Evolutionary conservation across 2,888 invertebrate genomes (phyloP).

Genomic region (Gastracanthus pulcherrimus): DNA sequence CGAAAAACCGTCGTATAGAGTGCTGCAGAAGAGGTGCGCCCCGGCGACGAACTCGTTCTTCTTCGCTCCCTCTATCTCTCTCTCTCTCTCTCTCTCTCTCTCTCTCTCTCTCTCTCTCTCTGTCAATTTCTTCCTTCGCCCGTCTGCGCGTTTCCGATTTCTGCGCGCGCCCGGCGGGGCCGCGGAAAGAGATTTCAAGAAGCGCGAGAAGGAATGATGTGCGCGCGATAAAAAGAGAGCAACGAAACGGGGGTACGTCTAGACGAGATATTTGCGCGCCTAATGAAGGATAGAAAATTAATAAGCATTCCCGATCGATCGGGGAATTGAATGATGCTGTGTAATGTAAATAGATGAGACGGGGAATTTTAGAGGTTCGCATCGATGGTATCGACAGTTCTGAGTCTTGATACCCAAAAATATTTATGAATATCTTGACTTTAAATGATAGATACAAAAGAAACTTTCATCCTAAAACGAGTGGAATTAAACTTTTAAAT

Average conservation of each 20-base stretch:
- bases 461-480: too few relatives aligned
- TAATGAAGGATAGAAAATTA: slow-evolving; percentile 35
- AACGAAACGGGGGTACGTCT: not conserved
- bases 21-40: slow-evolving; percentile 37
- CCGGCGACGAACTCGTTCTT: too few relatives aligned
- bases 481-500: too few relatives aligned
- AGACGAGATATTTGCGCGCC: slow-evolving; percentile 32
- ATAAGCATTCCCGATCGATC: slow-evolving; percentile 35
- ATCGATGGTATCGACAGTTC: not conserved
- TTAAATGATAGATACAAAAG: too few relatives aligned
- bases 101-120: not conserved
- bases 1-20: slow-evolving; percentile 17
- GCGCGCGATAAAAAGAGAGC: not conserved
- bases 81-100: too few relatives aligned
- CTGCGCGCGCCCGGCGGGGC: not conserved
- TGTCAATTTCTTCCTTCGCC: slow-evolving; percentile 10
- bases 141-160: slow-evolving; percentile 22
- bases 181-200: not conserved
- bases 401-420: too few relatives aligned
- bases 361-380: not conserved
- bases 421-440: too few relatives aligned
- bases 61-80: not conserved
- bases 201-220: not conserved
- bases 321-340: too few relatives aligned
- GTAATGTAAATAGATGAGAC: not conserved